Conservation (phyloP, 2,797 vertebrate genomes). For the Anguilla megastoma region DNA sequence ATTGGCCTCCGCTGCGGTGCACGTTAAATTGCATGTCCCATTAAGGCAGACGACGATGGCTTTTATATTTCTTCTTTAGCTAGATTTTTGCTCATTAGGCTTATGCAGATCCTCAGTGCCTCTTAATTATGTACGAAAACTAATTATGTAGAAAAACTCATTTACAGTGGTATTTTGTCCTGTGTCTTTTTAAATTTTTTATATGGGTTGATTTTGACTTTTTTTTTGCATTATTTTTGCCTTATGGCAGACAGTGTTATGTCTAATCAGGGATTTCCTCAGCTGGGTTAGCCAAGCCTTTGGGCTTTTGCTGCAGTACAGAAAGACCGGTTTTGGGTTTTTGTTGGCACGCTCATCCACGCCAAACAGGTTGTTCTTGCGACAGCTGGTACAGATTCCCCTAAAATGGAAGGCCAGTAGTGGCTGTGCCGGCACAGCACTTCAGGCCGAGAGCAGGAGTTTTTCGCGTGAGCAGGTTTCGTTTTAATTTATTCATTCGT, state of each 20-base stretch:
- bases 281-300: neutral
- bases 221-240: conserved; percentile 19
- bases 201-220: neutral
- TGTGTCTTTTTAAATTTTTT: neutral
- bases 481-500: neutral
- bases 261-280: neutral
- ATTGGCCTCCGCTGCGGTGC: neutral
- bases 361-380: neutral
- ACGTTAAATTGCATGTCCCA: conserved; percentile 1
- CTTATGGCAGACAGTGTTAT: conserved; percentile 10
- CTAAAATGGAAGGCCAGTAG: neutral
- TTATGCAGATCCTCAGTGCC: conserved; percentile 34
- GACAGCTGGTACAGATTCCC: neutral
- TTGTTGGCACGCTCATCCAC: neutral
- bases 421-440: neutral
- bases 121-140: neutral
- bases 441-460: neutral
- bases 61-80: conserved; percentile 7
- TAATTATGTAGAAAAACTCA: neutral
- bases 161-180: neutral
- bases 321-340: conserved; percentile 19
- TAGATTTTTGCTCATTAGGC: conserved; percentile 31
- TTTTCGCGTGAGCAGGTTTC: neutral
- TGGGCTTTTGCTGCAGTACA: neutral
- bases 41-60: neutral